A percentile compares a stretch with the other conserved stretches of the same genome.
Conservation (phyloP, 2,888 invertebrate genomes). For the Oligia fasciuncula region DNA sequence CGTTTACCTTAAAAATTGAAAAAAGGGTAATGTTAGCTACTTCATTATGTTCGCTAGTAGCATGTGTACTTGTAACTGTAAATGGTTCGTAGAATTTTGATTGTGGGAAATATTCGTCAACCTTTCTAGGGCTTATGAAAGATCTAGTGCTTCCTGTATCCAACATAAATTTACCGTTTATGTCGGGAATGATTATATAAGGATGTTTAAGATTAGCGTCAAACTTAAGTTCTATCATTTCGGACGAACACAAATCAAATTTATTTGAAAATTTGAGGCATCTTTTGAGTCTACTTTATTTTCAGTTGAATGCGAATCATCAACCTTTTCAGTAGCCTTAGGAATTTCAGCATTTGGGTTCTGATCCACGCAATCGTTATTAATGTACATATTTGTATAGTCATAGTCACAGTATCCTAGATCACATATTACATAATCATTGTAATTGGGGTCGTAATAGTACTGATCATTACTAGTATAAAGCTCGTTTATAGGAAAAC, state of each 20-base stretch:
- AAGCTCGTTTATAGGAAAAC: too few species aligned
- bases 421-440: too few species aligned
- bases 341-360: too few species aligned
- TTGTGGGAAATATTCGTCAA: neutral
- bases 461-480: too few species aligned
- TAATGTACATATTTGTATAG: too few species aligned
- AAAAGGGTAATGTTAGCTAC: neutral
- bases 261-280: neutral
- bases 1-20: neutral
- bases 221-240: neutral
- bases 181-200: neutral
- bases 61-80: conserved; percentile 9
- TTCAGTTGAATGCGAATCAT: neutral
- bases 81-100: conserved; percentile 4
- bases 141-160: conserved; percentile 3
- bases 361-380: too few species aligned
- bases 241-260: neutral
- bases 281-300: neutral
- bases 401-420: too few species aligned
- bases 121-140: neutral
- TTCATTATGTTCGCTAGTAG: neutral
- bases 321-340: too few species aligned
- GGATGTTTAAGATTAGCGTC: conserved; percentile 5
- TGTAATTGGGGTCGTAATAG: too few species aligned
- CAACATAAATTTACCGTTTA: conserved; percentile 8